Evolutionary conservation across 2,888 invertebrate species (phyloP).

Genomic region (Caenorhabditis sp.): DNA sequence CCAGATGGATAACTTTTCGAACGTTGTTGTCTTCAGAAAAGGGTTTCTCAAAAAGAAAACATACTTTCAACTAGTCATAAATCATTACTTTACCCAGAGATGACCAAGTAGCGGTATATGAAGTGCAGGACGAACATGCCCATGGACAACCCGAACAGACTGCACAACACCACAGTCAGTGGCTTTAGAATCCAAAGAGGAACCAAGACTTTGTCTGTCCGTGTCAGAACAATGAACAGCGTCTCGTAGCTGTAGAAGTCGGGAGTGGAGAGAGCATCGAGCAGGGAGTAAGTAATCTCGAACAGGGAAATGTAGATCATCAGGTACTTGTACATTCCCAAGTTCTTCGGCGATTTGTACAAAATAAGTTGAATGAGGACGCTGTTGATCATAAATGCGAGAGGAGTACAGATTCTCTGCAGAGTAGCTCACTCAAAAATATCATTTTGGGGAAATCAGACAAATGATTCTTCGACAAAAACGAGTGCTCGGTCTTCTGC

Average conservation of each 20-base stretch:
- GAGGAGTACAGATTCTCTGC: background rate
- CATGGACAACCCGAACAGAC: constrained; percentile 39
- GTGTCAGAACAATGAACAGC: constrained; percentile 13
- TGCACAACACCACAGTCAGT: constrained; percentile 6
- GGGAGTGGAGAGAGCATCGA: constrained; percentile 7
- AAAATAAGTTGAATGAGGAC: constrained; percentile 17
- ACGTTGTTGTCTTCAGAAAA: background rate
- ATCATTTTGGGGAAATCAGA: background rate
- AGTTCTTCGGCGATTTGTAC: constrained; percentile 30
- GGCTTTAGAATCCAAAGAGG: constrained; percentile 7
- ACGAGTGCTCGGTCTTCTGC: too few species aligned
- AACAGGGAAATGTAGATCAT: constrained; percentile 30
- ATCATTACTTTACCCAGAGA: constrained; percentile 28
- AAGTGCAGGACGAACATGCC: constrained; percentile 26
- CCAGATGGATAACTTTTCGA: background rate
- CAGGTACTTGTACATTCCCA: constrained; percentile 34
- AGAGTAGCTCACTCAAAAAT: background rate
- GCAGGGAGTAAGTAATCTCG: constrained; percentile 18
- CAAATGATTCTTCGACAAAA: too few species aligned
- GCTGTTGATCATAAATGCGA: background rate
- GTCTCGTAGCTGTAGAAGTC: constrained; percentile 37
- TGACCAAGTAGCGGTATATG: constrained; percentile 31
- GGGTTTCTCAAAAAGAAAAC: background rate
- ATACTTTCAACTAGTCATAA: background rate
- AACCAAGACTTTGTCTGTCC: constrained; percentile 12